Evolutionary conservation across 2,888 invertebrate species (phyloP).

Genomic region (Oligia latruncula): DNA sequence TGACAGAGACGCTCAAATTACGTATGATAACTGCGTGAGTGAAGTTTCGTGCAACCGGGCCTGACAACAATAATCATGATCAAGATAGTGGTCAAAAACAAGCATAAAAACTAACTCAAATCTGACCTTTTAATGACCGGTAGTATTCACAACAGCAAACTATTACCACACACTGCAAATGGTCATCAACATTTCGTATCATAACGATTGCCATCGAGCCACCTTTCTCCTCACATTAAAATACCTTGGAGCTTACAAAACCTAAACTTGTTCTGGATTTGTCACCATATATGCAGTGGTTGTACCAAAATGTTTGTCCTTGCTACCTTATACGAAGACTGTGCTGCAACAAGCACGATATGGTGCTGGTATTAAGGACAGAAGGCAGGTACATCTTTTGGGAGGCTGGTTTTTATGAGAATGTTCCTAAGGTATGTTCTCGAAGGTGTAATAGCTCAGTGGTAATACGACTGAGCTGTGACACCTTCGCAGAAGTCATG

Average conservation of each 20-base stretch:
- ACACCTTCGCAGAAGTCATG: neutral
- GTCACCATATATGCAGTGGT: slow-evolving; percentile 55
- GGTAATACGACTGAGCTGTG: neutral
- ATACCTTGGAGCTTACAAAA: slow-evolving; percentile 59
- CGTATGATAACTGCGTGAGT: neutral
- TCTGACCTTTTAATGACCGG: neutral
- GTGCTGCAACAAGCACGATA: slow-evolving; percentile 52
- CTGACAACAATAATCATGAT: neutral
- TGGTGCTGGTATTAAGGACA: slow-evolving; percentile 41
- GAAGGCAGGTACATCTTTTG: slow-evolving; percentile 43
- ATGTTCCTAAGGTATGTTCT: neutral
- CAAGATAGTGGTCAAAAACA: neutral
- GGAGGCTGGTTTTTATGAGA: slow-evolving; percentile 27
- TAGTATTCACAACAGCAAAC: neutral
- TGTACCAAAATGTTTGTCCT: slow-evolving; percentile 58
- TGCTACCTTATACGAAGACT: slow-evolving; percentile 54
- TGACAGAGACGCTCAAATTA: slow-evolving; percentile 6
- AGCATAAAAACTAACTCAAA: neutral
- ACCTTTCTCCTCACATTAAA: slow-evolving; percentile 60
- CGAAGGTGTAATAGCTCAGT: neutral
- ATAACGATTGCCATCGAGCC: slow-evolving; percentile 59
- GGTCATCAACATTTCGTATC: slow-evolving; percentile 44
- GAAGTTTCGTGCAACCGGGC: neutral
- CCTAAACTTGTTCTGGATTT: slow-evolving; percentile 59
- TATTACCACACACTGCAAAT: slow-evolving; percentile 10